Evolutionary conservation across 2,888 invertebrate genomes (phyloP).

Genomic region (Limnephilus rhombicus): DNA sequence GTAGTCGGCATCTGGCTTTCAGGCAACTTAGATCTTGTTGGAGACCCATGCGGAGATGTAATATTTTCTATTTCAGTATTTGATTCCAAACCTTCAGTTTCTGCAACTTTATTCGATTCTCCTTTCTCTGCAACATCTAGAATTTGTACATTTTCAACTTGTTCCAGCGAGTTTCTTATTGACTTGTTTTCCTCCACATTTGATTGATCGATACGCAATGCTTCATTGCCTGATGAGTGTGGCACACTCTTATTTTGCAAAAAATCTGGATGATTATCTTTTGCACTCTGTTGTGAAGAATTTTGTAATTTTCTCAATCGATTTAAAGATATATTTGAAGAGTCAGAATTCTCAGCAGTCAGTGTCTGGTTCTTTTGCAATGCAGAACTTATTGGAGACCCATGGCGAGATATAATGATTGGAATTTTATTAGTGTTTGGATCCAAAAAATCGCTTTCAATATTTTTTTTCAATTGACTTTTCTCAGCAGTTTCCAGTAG

Average conservation of each 20-base stretch:
- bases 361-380: neutral
- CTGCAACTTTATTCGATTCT: neutral
- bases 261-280: neutral
- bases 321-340: neutral
- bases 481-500: neutral
- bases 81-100: neutral
- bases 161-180: neutral
- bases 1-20: neutral
- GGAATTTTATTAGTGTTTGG: neutral
- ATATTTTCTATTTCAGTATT: neutral
- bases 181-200: neutral
- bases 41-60: neutral
- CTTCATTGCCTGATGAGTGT: neutral
- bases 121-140: neutral
- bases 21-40: neutral
- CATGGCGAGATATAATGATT: neutral
- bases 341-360: too few relatives aligned
- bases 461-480: neutral
- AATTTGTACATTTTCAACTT: neutral
- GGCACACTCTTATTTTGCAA: neutral
- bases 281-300: neutral
- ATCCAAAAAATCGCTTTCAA: neutral
- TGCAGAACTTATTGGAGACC: neutral
- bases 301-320: slow-evolving; percentile 15
- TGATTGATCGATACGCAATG: neutral